Evolutionary conservation across 2,113 vertebrate species (phyloP).

Genomic region (Sula dactylatra): DNA sequence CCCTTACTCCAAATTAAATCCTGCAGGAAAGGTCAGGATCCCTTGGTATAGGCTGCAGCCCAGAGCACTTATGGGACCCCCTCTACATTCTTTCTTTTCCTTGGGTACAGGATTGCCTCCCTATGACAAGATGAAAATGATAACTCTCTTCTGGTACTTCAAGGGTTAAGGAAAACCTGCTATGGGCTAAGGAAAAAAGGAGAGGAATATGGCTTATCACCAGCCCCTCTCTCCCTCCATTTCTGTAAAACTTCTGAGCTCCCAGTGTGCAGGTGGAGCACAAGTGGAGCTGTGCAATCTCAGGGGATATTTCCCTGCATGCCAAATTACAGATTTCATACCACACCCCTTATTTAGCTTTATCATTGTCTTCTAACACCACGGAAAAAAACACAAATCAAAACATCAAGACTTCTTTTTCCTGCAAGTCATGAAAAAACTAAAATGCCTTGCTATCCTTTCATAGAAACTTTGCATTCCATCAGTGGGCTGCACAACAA

Average conservation of each 20-base stretch:
- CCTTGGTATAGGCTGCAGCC: not conserved
- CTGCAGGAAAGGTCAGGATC: not conserved
- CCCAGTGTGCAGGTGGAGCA: not conserved
- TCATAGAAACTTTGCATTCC: not conserved
- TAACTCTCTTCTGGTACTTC: not conserved
- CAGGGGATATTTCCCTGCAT: not conserved
- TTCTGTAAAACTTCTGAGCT: not conserved
- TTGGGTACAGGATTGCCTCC: not conserved
- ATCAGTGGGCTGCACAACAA: not conserved
- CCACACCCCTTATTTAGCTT: not conserved
- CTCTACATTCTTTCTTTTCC: not conserved
- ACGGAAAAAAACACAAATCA: fast-evolving
- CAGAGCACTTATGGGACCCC: not conserved
- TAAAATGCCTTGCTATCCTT: not conserved
- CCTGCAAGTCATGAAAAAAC: not conserved
- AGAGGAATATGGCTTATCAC: not conserved
- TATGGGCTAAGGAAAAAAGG: not conserved
- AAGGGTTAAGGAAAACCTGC: not conserved
- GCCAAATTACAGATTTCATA: not conserved
- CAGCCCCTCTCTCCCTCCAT: not conserved
- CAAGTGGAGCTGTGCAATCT: not conserved
- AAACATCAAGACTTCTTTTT: not conserved
- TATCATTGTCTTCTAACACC: not conserved
- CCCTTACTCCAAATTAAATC: not conserved
- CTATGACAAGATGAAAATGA: not conserved